Conservation (phyloP, 2,797 vertebrate genomes). For the Emys orbicularis region DNA sequence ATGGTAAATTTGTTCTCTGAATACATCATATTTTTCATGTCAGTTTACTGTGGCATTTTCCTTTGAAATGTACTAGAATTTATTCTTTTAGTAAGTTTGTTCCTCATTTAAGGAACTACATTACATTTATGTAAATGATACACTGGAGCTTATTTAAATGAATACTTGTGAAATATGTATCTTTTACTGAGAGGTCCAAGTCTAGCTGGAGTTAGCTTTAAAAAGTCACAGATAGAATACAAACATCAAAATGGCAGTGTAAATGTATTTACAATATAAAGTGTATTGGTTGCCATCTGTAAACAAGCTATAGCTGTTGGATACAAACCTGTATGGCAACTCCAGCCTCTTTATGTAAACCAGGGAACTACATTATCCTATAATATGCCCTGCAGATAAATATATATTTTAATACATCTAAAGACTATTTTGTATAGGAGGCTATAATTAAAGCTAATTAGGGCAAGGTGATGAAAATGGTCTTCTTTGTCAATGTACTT, state of each 20-base stretch:
- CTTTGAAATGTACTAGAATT: background rate
- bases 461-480: constrained; percentile 57
- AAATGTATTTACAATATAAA: background rate
- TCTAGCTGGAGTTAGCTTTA: background rate
- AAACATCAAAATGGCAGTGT: accelerated
- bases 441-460: constrained; percentile 61
- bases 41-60: background rate
- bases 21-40: background rate
- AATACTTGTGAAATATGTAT: background rate
- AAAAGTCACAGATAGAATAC: background rate
- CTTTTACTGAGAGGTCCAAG: background rate
- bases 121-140: accelerated
- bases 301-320: background rate
- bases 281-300: background rate
- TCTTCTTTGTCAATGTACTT: constrained; percentile 13
- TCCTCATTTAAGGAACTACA: accelerated
- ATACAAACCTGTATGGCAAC: constrained; percentile 9
- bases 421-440: constrained; percentile 21
- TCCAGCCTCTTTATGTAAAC: constrained; percentile 46
- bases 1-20: background rate
- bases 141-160: accelerated
- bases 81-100: background rate
- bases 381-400: constrained; percentile 44
- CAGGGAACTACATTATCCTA: background rate
- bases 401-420: constrained; percentile 40